Conservation (phyloP, 1,140 invertebrate genomes). For the Batillaria attramentaria region DNA sequence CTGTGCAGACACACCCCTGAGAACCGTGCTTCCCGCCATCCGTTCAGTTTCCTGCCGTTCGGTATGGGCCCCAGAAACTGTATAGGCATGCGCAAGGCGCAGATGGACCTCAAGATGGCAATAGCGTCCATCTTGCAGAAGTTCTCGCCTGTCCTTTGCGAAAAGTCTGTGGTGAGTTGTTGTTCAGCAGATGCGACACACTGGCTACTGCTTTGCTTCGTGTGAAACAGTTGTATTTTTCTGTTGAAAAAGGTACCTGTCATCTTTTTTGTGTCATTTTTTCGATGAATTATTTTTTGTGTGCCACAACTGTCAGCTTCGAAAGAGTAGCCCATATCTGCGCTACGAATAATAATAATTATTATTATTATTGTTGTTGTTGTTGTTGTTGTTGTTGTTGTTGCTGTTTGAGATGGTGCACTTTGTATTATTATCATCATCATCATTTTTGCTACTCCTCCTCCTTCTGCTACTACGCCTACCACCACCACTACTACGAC, state of each 20-base stretch:
- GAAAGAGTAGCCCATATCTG: not conserved
- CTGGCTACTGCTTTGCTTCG: not conserved
- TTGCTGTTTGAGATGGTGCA: too few species aligned
- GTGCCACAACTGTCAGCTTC: not conserved
- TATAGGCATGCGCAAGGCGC: conserved; percentile 56
- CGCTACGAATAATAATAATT: not conserved
- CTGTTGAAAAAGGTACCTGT: not conserved
- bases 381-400: too few species aligned
- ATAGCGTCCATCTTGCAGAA: conserved; percentile 35
- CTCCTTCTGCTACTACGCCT: too few species aligned
- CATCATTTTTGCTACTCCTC: too few species aligned
- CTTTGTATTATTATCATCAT: too few species aligned
- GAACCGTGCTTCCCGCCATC: conserved; percentile 30
- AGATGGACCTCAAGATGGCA: conserved; percentile 44
- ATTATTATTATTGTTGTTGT: too few species aligned
- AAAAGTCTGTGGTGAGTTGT: conserved; percentile 11
- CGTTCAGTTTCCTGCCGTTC: conserved; percentile 44
- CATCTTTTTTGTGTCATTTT: not conserved
- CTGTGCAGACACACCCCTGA: conserved; percentile 36
- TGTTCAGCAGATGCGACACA: not conserved
- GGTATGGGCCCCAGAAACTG: conserved; percentile 51
- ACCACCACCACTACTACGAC: too few species aligned
- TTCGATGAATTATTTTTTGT: not conserved
- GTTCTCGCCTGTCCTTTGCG: conserved; percentile 15
- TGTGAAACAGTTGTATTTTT: not conserved